Base-by-base conservation (phyloP, 92 coral and sea anemone species). In the Plumapathes pennacea region DNA sequence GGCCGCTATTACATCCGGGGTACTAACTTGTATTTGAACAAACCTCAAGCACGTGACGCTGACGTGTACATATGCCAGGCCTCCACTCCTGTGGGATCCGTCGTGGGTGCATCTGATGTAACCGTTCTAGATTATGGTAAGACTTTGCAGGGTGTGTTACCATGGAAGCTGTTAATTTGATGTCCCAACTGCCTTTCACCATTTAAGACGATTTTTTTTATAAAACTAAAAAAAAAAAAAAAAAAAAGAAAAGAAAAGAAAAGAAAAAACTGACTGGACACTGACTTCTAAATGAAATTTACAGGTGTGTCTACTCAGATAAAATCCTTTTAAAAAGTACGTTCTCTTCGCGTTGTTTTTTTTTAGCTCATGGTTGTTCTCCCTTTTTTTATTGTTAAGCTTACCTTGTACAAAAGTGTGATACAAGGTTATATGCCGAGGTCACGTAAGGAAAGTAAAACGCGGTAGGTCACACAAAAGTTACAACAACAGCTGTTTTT, bases 21-120 rank as follows among this genome's bases (percentile, higher is more conserved):
- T 4, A 81, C 54, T 32, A 60, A 69, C 32, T 66, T 87, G 23
- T 78, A 49, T 47, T 62, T 87, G 25, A 62, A 53, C n/a, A 69
- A 87, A 20, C 96, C 96, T 4, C 75, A 38, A 3, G 58, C 60
- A 18, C 57, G 42, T 8, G 96, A 87, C 38, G 81, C 67, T 50
- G 96, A 86, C 28, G 42, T 83, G 31, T 87, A 87, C 51, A 72
- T 84, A 48, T 87, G 96, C 38, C 83, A 76, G 27, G 96, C 86
- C 0, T 54, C 79, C 17, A 87, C 72, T 29, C 71, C 77, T 13
- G 74, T 52, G 13, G 96, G 96, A 0, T 53, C 81, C n/a, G 90
- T 60, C 8, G 66, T 83, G 64, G 86, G 78, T 2, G 96, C 77
- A 4, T 70, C 85, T 5, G 68, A 56, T 15, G 80, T 87, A 14